phyloP scores from a whole-genome alignment of 2,797 vertebrate species.

The Enteromius radiatus region DNA sequence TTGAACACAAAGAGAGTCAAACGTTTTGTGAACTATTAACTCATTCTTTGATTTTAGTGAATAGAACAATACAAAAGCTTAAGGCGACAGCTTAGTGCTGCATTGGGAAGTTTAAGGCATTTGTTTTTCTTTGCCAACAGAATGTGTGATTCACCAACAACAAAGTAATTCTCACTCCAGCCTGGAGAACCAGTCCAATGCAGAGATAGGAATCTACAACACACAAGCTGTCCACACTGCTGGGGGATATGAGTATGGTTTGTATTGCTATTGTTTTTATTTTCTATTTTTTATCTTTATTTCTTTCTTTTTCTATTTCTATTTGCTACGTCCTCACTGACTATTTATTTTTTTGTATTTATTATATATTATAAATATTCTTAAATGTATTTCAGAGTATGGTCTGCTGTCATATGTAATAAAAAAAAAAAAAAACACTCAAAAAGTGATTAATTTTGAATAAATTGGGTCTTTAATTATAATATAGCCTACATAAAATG shows the following conservation, averaged over 20 bases:
- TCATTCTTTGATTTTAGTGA: constrained; percentile 2
- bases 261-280: constrained; percentile 19
- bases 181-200: constrained; percentile 12
- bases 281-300: neutral
- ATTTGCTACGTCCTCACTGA: neutral
- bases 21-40: neutral
- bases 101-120: neutral
- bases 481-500: neutral
- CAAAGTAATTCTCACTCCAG: neutral
- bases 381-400: neutral
- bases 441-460: neutral
- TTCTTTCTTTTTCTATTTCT: neutral
- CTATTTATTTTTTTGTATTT: neutral
- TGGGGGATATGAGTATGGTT: constrained; percentile 8
- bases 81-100: constrained; percentile 5
- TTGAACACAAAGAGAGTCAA: neutral
- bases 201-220: neutral
- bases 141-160: constrained; percentile 40
- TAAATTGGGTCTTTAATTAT: neutral
- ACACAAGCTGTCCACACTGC: neutral
- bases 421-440: neutral
- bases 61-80: neutral
- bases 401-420: neutral
- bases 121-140: constrained; percentile 24
- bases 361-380: neutral